phyloP scores from a whole-genome alignment of 2,888 invertebrate species.

The Phania funesta region DNA sequence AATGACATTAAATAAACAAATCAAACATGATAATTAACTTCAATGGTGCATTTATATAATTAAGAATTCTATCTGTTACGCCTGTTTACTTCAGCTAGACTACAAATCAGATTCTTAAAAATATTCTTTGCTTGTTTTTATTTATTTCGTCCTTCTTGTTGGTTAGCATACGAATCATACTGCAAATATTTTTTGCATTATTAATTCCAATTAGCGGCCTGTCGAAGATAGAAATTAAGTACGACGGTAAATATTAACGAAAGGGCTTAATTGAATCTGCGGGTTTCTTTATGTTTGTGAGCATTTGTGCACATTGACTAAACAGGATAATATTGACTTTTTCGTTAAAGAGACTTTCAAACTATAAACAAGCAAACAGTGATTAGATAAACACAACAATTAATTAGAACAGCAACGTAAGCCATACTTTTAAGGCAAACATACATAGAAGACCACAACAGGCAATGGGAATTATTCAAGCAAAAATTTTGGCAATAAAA shows the following conservation, averaged over 20 bases:
- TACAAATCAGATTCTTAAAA: not conserved
- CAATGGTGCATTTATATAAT: no score
- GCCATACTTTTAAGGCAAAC: not conserved
- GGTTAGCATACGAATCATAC: not conserved
- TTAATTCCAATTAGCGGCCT: constrained; percentile 41
- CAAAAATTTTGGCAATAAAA: no score
- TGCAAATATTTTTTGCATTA: constrained; percentile 34
- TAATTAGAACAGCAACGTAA: constrained; percentile 45
- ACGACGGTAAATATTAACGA: not conserved
- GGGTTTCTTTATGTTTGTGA: not conserved
- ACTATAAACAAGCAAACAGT: constrained; percentile 18
- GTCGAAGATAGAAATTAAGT: constrained; percentile 12
- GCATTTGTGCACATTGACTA: not conserved
- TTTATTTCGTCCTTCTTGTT: not conserved
- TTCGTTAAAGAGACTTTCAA: constrained; percentile 29
- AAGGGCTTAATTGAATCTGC: not conserved
- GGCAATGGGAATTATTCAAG: not conserved
- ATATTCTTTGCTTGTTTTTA: not conserved
- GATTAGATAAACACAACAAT: constrained; percentile 45
- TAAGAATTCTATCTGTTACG: no score
- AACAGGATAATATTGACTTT: not conserved
- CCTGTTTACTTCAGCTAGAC: no score
- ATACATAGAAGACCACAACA: not conserved
- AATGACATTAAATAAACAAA: no score
- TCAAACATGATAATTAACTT: no score